These are phyloP conservation scores for Recurvirostra avosetta DNA, from an alignment of 2,113 vertebrate genomes.

Conservation along the genomic window DNA sequence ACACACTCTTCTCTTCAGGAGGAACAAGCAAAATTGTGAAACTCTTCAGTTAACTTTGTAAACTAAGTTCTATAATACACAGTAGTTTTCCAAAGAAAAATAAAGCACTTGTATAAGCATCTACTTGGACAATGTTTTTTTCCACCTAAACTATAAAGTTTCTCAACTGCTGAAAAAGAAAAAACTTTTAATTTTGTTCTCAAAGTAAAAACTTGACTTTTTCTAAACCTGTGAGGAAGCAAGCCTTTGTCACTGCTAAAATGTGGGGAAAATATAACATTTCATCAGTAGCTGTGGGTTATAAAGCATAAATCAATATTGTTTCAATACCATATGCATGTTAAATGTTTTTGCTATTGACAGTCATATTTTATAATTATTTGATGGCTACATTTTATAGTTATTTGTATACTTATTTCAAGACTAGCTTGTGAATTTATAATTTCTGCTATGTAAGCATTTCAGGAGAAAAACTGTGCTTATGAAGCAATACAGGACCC, in stretches of 20 bases:
- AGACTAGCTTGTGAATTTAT: not conserved
- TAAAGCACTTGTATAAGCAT: not conserved
- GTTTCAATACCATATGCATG: not conserved
- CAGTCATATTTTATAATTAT: not conserved
- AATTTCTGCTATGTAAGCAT: not conserved
- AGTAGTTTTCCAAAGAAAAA: not conserved
- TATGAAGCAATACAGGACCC: not conserved
- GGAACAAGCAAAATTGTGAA: not conserved
- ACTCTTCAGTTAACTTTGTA: not conserved
- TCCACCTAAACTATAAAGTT: not conserved
- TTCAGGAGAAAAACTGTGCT: not conserved
- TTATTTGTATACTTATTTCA: not conserved
- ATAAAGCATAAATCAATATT: not conserved
- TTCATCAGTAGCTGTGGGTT: not conserved
- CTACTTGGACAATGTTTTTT: not conserved
- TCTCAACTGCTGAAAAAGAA: not conserved
- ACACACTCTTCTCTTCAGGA: not conserved
- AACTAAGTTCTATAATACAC: not conserved
- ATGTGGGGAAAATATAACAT: not conserved
- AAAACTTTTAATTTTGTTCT: not conserved
- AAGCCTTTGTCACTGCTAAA: not conserved
- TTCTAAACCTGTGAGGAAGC: not conserved
- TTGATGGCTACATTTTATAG: not conserved
- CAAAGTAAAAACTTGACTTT: not conserved
- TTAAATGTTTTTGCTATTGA: not conserved